phyloP scores from a whole-genome alignment of 2,113 vertebrate species.

The Meleagris gallopavo region DNA sequence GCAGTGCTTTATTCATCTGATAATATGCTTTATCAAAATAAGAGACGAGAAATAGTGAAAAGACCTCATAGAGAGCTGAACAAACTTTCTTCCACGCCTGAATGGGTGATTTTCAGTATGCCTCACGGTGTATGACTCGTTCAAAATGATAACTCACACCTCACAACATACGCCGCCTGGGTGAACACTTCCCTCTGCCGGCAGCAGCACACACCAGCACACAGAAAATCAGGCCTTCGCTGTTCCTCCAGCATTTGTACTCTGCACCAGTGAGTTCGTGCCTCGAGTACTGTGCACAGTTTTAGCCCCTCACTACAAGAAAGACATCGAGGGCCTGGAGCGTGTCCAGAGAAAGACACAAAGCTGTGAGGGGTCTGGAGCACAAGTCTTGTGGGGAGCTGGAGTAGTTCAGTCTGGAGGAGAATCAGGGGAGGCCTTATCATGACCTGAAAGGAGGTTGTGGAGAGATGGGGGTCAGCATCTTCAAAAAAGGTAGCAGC shows the following conservation, averaged over 20 bases:
- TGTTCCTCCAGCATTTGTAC: not conserved
- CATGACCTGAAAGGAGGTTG: too few relatives aligned
- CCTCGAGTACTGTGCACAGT: too few relatives aligned
- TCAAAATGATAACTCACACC: not conserved
- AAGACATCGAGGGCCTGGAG: too few relatives aligned
- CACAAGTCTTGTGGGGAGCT: too few relatives aligned
- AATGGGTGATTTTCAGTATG: not conserved
- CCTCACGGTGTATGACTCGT: not conserved
- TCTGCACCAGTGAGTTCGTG: too few relatives aligned
- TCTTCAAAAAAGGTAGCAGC: too few relatives aligned
- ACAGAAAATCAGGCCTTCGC: rapidly evolving
- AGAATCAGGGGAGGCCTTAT: too few relatives aligned
- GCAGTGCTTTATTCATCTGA: not conserved
- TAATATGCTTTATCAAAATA: not conserved
- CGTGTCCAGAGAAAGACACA: too few relatives aligned
- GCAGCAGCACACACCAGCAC: not conserved
- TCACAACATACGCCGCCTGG: not conserved
- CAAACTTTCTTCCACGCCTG: not conserved
- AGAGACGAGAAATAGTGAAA: not conserved
- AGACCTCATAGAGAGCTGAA: not conserved
- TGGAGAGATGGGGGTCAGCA: too few relatives aligned
- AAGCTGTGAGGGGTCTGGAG: too few relatives aligned
- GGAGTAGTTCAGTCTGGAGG: too few relatives aligned
- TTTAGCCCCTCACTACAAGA: too few relatives aligned
- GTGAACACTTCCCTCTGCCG: conserved; percentile 70